Evolutionary conservation across 1,140 invertebrate species (phyloP).

Genomic region (Euborellia annulipes): DNA sequence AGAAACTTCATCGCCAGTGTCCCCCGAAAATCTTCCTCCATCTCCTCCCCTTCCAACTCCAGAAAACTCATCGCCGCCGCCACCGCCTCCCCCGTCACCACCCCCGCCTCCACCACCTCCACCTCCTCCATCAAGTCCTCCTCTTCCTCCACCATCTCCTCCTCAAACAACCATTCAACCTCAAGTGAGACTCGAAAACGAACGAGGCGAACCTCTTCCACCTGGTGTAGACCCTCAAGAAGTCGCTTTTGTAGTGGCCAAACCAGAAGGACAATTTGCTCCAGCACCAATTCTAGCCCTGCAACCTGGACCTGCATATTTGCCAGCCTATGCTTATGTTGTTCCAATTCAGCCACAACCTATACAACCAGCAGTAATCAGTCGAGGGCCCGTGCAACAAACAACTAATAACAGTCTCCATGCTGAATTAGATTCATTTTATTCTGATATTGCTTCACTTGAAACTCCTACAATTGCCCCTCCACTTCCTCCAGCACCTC

Average conservation of each 20-base stretch:
- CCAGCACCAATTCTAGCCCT: no score
- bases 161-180: constrained; percentile 6
- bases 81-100: constrained; percentile 11
- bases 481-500: constrained; percentile 15
- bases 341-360: constrained; percentile 19
- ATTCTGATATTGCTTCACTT: constrained; percentile 39
- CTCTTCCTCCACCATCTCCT: constrained; percentile 8
- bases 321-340: no score
- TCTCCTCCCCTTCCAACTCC: constrained; percentile 27
- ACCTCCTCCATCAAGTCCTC: no score
- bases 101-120: constrained; percentile 10
- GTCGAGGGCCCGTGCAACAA: constrained; percentile 22
- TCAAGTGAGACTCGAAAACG: neutral
- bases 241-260: constrained; percentile 12
- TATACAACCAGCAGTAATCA: constrained; percentile 23
- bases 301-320: no score
- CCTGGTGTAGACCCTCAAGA: constrained; percentile 34
- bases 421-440: constrained; percentile 39
- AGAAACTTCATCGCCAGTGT: neutral
- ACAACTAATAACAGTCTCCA: constrained; percentile 14
- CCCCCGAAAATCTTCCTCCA: constrained; percentile 5
- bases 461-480: constrained; percentile 22
- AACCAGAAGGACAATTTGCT: no score
- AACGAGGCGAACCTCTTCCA: constrained; percentile 28
- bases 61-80: neutral